Base-by-base conservation (phyloP, 2,797 vertebrate species). In the Pipistrellus pipistrellus region DNA sequence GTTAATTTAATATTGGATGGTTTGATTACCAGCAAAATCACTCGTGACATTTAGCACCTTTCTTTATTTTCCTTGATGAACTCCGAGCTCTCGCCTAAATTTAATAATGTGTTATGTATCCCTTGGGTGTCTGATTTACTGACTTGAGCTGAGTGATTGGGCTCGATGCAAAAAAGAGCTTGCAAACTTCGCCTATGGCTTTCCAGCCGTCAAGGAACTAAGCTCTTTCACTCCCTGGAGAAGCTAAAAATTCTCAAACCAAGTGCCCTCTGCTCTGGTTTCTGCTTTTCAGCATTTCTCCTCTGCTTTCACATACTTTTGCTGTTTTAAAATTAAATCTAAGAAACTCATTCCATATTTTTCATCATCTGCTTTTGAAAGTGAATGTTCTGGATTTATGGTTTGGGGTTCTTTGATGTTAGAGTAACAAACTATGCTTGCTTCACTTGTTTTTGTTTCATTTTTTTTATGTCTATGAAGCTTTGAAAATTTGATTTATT, bases 281-380 rank as follows among this genome's bases (percentile, higher is more conserved):
- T 97, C 92, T 97, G 96, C 94, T 86, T 97, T 90, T 96, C 95
- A 96, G 96, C 96, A 91, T 93, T 96, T 96, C 95, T 96, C 80
- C 95, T 94, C 90, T 97, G 95, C 94, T 97, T 96, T 95, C 86
- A 95, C 96, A 97, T 97, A 93, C 62, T 96, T 96, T 64, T 81
- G 90, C 95, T 95, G 68, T 96, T 95, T 96, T 96, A 96, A 96
- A 97, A 96, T 97, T 96, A 97, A 97, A 97, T 97, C 94, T 96
- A 88, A 97, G 90, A 97, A 97, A 97, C 95, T 96, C 96, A 95
- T 97, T 97, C 96, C 97, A 97, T 97, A 97, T 97, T 97, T 97
- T 96, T 94, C 97, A 95, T 97, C 97, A 96, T 97, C 92, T 95
- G 96, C 90, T 94, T 95, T 96, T 87, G 94, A 90, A 96, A 96